Base-by-base conservation (phyloP, 2,797 vertebrate species). In the Acrossocheilus fasciatus region DNA sequence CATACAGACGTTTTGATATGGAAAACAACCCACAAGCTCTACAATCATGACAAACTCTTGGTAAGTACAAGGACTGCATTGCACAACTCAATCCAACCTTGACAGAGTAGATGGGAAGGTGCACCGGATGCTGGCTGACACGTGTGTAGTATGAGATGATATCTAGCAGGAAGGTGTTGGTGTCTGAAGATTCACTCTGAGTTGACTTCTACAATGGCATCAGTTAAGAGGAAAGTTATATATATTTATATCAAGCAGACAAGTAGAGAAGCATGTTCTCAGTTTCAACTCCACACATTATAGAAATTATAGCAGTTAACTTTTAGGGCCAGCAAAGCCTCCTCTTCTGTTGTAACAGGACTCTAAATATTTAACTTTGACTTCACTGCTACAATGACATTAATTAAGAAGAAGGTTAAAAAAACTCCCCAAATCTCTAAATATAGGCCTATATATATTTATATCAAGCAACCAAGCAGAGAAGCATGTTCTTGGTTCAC, bases 81-180 rank as follows among this genome's bases (percentile, higher is more conserved):
- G 64, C 14, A 72, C 11, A 17, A 34, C 57, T 73, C 1, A 39
- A 15, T 26, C 86, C 52, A 85, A 98, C 97, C 96, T 96, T 97
- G 45, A 96, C 95, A 0, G 89, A 88, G 30, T 97, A 97, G 77
- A 98, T 87, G 68, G 96, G 96, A 88, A 98, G 95, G 87, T 94
- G 92, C 86, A 98, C 88, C 0, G 96, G 96, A 89, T 96, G 96
- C 43, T 88, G 90, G 75, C 95, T 97, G 93, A 96, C 96, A 82
- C 96, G 96, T 0, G 96, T 91, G 12, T 98, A 98, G 92, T 97
- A 97, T 4, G 96, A 94, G 41, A 97, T 96, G 82, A 95, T 95
- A 3, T 98, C 97, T 2, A 96, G 87, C 72, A 97, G 95, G 93
- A 97, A 97, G 23, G 92, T 93, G 86, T 95, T 94, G 1, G 94